Evolutionary conservation across 1,140 invertebrate genomes (phyloP).

Genomic region (Probaryconus sp.): DNA sequence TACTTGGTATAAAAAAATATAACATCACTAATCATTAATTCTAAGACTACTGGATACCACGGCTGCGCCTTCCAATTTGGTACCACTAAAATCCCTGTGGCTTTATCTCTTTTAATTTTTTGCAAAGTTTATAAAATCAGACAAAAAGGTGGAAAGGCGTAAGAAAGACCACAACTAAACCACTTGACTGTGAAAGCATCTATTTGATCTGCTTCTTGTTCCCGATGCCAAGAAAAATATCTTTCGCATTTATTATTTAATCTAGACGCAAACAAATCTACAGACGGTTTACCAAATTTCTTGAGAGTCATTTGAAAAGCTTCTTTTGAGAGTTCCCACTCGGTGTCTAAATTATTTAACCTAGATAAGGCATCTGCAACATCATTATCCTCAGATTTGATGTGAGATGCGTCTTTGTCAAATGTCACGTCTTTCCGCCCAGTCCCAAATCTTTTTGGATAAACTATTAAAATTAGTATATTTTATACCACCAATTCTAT

Average conservation of each 20-base stretch:
- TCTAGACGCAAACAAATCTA: slow-evolving; percentile 18
- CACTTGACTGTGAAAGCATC: slow-evolving; percentile 16
- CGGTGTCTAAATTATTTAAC: not conserved
- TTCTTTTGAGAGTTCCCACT: not conserved
- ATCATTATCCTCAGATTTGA: slow-evolving; percentile 1
- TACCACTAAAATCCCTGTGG: slow-evolving; percentile 15
- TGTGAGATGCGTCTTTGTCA: slow-evolving; percentile 7
- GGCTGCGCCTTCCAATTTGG: slow-evolving; percentile 15
- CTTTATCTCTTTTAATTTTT: slow-evolving; percentile 18
- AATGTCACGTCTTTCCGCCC: slow-evolving; percentile 3
- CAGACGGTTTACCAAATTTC: not conserved
- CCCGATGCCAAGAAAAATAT: slow-evolving; percentile 17
- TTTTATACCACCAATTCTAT: no score
- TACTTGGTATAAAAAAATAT: slow-evolving; percentile 18
- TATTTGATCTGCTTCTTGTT: not conserved
- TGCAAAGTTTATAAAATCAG: slow-evolving; percentile 7
- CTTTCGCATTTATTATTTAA: slow-evolving; percentile 1
- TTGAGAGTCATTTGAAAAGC: not conserved
- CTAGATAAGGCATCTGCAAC: not conserved
- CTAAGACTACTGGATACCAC: slow-evolving; percentile 12
- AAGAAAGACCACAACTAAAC: slow-evolving; percentile 1
- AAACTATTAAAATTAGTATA: slow-evolving; percentile 3
- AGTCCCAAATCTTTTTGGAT: slow-evolving; percentile 1
- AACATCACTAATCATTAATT: not conserved
- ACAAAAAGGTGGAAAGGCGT: slow-evolving; percentile 24